phyloP scores from a whole-genome alignment of 2,888 invertebrate genomes.

The Eretmocerus hayati region DNA sequence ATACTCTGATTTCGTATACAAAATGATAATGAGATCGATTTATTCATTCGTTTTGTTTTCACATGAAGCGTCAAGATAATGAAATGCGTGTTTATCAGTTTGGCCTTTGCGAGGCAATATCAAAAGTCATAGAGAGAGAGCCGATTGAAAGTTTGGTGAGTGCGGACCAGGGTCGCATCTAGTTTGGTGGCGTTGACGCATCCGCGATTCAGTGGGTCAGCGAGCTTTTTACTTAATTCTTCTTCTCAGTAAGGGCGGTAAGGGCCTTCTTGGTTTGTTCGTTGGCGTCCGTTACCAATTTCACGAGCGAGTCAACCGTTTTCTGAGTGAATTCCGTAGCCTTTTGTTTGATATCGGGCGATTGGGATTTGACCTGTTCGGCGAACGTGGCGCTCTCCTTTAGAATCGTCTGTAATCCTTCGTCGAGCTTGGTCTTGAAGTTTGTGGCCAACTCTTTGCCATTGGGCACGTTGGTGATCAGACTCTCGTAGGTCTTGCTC shows the following conservation, averaged over 20 bases:
- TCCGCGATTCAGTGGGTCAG: not conserved
- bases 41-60: no score
- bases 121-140: no score
- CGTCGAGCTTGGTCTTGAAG: slow-evolving; percentile 36
- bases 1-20: no score
- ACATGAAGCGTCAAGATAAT: no score
- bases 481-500: slow-evolving; percentile 33
- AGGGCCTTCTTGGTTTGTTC: slow-evolving; percentile 34
- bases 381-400: slow-evolving; percentile 37
- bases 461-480: slow-evolving; percentile 36
- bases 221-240: not conserved
- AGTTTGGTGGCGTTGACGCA: no score
- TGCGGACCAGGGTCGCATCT: no score
- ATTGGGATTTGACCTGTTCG: slow-evolving; percentile 34
- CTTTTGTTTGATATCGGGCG: slow-evolving; percentile 36
- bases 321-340: slow-evolving; percentile 38
- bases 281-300: slow-evolving; percentile 37
- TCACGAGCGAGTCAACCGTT: slow-evolving; percentile 37
- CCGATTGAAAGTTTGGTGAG: no score
- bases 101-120: no score
- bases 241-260: slow-evolving; percentile 13
- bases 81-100: no score
- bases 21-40: no score
- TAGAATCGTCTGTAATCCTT: slow-evolving; percentile 35
- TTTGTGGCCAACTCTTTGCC: slow-evolving; percentile 37